These are phyloP conservation scores for Macrophya alboannulata DNA, from an alignment of 2,888 invertebrate species.

Conservation along the genomic window DNA sequence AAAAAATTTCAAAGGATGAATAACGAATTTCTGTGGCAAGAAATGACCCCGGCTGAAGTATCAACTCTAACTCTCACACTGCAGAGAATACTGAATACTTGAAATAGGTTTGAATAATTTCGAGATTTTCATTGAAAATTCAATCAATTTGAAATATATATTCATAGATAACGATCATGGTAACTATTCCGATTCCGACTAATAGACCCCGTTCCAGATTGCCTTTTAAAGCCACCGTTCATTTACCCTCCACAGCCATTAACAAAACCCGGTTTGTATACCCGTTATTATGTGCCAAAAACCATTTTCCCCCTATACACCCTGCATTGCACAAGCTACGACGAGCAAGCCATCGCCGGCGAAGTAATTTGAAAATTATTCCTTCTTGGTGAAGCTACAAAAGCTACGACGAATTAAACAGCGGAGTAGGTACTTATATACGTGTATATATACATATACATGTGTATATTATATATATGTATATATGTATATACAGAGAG, in stretches of 20 bases:
- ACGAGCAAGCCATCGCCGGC: no score
- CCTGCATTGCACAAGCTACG: no score
- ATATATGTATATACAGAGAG: neutral
- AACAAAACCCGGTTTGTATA: neutral
- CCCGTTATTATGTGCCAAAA: neutral
- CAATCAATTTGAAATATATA: neutral
- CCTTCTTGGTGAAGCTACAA: conserved; percentile 28
- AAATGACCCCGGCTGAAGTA: neutral
- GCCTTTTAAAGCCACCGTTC: neutral
- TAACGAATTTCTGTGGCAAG: neutral
- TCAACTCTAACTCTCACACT: neutral
- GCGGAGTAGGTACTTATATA: neutral
- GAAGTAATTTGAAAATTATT: conserved; percentile 28
- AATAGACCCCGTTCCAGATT: conserved; percentile 3
- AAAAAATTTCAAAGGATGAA: neutral
- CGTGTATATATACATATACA: neutral
- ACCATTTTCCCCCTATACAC: neutral
- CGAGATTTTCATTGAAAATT: conserved; percentile 1
- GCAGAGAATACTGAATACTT: neutral
- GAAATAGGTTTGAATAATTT: neutral
- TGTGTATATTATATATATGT: neutral
- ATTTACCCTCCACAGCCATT: neutral
- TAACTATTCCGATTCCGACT: neutral
- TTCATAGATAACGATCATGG: neutral
- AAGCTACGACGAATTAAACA: conserved; percentile 18